phyloP scores from a whole-genome alignment of 2,113 vertebrate genomes.

The Coryphaenoides rupestris region DNA sequence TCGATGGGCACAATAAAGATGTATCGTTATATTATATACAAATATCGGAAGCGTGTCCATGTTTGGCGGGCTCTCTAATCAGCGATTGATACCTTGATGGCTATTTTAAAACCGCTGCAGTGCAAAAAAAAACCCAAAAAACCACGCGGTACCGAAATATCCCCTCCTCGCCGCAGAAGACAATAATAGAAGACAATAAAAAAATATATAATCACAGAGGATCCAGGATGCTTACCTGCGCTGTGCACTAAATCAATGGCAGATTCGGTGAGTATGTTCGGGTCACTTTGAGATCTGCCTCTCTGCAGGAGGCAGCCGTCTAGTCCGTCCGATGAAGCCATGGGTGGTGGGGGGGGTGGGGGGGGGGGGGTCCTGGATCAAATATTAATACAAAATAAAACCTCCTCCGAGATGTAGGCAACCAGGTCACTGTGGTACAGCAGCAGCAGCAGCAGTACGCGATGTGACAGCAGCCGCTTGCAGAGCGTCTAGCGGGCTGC shows the following conservation, averaged over 20 bases:
- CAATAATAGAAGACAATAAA: background rate
- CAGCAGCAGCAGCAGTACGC: slow-evolving; percentile 59
- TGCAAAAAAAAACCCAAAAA: background rate
- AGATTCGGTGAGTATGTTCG: slow-evolving; percentile 87
- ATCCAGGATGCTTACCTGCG: slow-evolving; percentile 76
- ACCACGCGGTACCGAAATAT: background rate
- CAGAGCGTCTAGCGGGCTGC: slow-evolving; percentile 60
- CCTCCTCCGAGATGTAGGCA: slow-evolving; percentile 72
- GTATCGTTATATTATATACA: too few relatives aligned
- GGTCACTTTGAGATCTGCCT: slow-evolving; percentile 96
- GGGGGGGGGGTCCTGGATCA: slow-evolving; percentile 70
- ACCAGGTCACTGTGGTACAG: slow-evolving; percentile 77
- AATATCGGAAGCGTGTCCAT: too few relatives aligned
- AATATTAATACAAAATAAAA: slow-evolving; percentile 63
- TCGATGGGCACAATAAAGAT: too few relatives aligned
- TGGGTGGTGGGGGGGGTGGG: slow-evolving; percentile 71
- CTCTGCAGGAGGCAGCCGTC: slow-evolving; percentile 86
- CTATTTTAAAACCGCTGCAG: background rate
- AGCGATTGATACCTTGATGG: slow-evolving; percentile 16
- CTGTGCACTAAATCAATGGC: slow-evolving; percentile 74
- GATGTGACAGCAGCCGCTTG: slow-evolving; percentile 69
- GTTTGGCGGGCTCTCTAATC: background rate
- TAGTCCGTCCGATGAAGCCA: slow-evolving; percentile 89
- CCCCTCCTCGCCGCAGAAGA: slow-evolving; percentile 4
- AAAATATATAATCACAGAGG: slow-evolving; percentile 24